Conservation (phyloP, 2,113 vertebrate species). For the Okapia johnstoni region DNA sequence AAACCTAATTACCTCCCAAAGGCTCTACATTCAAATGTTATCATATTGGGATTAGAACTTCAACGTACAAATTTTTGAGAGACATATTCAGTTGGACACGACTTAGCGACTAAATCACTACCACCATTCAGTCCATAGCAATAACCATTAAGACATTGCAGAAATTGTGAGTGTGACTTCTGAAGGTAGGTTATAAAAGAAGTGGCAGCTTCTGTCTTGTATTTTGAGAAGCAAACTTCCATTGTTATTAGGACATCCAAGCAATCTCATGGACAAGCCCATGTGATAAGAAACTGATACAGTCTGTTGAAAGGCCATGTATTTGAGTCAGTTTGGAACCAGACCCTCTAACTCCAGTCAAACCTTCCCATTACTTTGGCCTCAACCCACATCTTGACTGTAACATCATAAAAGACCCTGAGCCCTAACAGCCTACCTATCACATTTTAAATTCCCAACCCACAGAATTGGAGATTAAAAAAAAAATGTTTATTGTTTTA, state of each 20-base stretch:
- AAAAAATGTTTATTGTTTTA: not conserved
- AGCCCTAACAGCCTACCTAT: not conserved
- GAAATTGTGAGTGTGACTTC: not conserved
- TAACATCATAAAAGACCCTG: not conserved
- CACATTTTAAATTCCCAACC: not conserved
- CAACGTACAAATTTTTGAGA: not conserved
- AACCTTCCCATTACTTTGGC: not conserved
- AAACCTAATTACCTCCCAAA: not conserved
- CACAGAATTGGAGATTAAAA: not conserved
- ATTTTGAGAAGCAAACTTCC: not conserved
- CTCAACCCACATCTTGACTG: not conserved
- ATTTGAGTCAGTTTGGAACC: not conserved
- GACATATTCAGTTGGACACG: not conserved
- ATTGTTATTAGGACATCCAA: not conserved
- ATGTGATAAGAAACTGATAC: not conserved
- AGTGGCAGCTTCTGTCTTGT: not conserved
- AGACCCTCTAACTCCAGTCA: not conserved
- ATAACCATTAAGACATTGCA: not conserved
- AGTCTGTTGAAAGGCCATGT: not conserved
- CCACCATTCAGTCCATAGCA: not conserved
- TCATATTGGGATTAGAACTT: not conserved
- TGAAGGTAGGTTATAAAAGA: not conserved
- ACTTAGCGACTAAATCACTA: not conserved
- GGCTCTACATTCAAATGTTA: not conserved
- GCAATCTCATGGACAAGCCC: not conserved